Evolutionary conservation across 2,113 vertebrate species (phyloP), one percentile per base, ranked within the genome.

Genomic region (Channa argus): DNA sequence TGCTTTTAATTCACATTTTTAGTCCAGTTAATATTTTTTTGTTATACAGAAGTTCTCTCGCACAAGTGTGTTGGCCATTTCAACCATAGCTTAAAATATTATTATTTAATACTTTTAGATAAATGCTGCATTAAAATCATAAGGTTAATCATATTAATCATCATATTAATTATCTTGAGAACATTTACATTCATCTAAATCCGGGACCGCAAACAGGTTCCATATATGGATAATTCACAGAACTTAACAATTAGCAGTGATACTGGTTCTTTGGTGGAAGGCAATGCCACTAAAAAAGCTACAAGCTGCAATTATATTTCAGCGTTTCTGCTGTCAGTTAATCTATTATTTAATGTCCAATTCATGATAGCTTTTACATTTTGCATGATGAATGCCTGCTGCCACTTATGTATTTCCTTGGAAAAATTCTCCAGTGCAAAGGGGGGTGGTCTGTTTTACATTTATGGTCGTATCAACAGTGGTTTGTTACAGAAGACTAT

Each of bases 281-380:
- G 24, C 10, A 51, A 43, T 15, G 5, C 50, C 36, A 63, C 11
- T 64, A 9, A 54, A 46, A 71, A 11, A 53, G 4, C 55, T 45
- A 51, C 34, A 33, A 74, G 63, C 47, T 61, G 24, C 55, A 71
- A 80, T 77, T 77, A 73, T 52, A 62, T 46, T 1, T 65, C 65
- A 64, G 36, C 13, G 60, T 45, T 6, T 43, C 37, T 46, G 1
- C 50, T 45, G 45, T 73, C 83, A 71, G 10, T 66, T 68, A 66
- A 64, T 63, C 8, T 72, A 75, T 79, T 45, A 49, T 38, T 79
- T 65, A 56, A 39, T 70, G 15, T 79, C 45, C 11, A 55, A 9
- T 55, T 73, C 6, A 44, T 79, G 60, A 82, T 83, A 51, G 69
- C 33, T 41, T 80, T 68, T 63, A 66, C 61, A 55, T 80, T 73